These are phyloP conservation scores for Nycticorax nycticorax DNA, from an alignment of 2,113 vertebrate species.

Conservation along the genomic window DNA sequence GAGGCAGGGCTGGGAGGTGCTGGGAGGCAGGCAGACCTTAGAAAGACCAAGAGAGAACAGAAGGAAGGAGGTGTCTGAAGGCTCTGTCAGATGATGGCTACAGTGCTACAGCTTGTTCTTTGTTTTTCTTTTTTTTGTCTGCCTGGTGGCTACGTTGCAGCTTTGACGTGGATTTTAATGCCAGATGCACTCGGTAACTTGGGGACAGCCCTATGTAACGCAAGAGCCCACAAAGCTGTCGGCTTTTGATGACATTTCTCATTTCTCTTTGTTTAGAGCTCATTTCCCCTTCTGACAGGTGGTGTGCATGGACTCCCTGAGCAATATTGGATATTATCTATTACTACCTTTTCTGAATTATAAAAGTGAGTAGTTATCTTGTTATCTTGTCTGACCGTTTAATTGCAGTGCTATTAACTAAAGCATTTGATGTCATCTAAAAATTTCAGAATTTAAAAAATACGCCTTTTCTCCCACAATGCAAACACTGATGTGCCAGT, in stretches of 20 bases:
- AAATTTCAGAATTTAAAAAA: background rate
- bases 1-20: background rate
- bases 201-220: background rate
- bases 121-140: background rate
- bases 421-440: background rate
- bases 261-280: background rate
- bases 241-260: background rate
- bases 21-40: background rate
- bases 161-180: background rate
- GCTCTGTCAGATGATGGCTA: background rate
- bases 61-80: background rate
- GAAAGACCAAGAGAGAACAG: background rate
- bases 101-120: background rate
- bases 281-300: background rate
- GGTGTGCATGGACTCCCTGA: background rate
- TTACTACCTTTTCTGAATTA: background rate
- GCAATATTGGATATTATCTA: accelerated
- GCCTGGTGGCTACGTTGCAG: accelerated
- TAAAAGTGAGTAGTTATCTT: background rate
- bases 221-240: background rate
- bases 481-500: background rate
- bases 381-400: background rate
- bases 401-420: background rate
- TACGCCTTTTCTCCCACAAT: background rate
- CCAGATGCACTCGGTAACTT: background rate